Conservation (phyloP, 2,888 invertebrate genomes). For the Oscheius sp. region DNA sequence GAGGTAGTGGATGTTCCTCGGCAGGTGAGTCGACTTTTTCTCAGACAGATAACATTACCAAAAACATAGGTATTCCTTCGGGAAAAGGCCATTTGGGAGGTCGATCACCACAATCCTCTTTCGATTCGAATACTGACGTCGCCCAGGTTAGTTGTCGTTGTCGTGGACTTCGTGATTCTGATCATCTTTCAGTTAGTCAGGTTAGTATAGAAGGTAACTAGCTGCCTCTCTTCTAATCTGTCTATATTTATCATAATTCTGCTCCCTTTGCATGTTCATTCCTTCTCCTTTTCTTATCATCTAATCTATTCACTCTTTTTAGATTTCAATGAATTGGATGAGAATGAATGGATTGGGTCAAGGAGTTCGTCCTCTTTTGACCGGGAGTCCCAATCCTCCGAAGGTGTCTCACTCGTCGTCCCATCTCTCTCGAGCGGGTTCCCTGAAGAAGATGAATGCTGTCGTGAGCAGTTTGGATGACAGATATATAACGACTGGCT, state of each 20-base stretch:
- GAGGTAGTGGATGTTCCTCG: constrained; percentile 50
- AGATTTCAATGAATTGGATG: constrained; percentile 68
- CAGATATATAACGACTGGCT: constrained; percentile 34
- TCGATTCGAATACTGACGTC: constrained; percentile 66
- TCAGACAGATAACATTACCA: neutral
- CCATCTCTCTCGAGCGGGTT: constrained; percentile 43
- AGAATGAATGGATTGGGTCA: constrained; percentile 63
- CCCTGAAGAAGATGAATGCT: constrained; percentile 46
- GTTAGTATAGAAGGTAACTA: constrained; percentile 3
- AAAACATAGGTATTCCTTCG: constrained; percentile 2
- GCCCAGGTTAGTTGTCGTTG: constrained; percentile 54
- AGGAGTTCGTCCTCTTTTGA: constrained; percentile 44
- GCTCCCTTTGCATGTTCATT: neutral
- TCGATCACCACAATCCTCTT: constrained; percentile 63
- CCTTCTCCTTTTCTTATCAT: neutral
- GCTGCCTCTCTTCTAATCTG: constrained; percentile 1
- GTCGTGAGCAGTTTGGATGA: constrained; percentile 44
- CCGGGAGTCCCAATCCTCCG: constrained; percentile 43
- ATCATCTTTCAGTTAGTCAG: constrained; percentile 21
- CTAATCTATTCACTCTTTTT: constrained; percentile 24
- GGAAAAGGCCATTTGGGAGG: constrained; percentile 57
- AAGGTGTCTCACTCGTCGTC: constrained; percentile 42
- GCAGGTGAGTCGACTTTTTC: constrained; percentile 37
- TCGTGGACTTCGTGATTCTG: constrained; percentile 5
- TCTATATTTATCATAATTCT: neutral